Evolutionary conservation across 2,113 vertebrate species (phyloP).

Genomic region (Cardinalis cardinalis): DNA sequence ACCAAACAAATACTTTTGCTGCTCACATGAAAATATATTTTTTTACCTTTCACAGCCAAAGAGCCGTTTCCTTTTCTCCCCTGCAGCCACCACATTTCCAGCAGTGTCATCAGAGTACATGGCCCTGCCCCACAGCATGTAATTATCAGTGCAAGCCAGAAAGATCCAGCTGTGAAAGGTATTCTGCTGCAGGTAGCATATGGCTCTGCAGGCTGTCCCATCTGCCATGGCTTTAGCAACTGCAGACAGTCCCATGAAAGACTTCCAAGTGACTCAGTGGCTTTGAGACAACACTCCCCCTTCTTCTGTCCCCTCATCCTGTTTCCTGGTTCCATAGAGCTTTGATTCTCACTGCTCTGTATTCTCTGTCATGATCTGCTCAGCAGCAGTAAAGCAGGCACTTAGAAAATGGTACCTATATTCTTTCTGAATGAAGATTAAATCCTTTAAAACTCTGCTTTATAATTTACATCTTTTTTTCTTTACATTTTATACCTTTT

Average conservation of each 20-base stretch:
- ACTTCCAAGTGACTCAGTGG: not conserved
- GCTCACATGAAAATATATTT: not conserved
- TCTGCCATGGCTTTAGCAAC: not conserved
- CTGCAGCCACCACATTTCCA: not conserved
- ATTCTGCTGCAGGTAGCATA: conserved; percentile 9
- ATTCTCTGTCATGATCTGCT: not conserved
- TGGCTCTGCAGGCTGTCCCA: not conserved
- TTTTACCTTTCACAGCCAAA: not conserved
- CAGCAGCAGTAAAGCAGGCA: not conserved
- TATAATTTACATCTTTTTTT: not conserved
- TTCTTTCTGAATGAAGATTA: not conserved
- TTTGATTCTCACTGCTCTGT: not conserved
- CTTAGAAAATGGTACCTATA: not conserved
- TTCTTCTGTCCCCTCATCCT: not conserved
- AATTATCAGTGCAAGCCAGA: not conserved
- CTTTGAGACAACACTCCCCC: not conserved
- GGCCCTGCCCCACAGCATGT: not conserved
- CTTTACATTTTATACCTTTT: not conserved
- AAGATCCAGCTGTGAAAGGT: not conserved
- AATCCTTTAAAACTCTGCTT: not conserved
- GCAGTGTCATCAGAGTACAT: not conserved
- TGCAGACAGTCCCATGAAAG: not conserved
- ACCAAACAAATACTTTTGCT: not conserved
- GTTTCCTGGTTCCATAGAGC: not conserved
- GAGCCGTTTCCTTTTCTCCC: not conserved